Evolutionary conservation across 2,113 vertebrate genomes (phyloP).

Genomic region (Corapipo altera): DNA sequence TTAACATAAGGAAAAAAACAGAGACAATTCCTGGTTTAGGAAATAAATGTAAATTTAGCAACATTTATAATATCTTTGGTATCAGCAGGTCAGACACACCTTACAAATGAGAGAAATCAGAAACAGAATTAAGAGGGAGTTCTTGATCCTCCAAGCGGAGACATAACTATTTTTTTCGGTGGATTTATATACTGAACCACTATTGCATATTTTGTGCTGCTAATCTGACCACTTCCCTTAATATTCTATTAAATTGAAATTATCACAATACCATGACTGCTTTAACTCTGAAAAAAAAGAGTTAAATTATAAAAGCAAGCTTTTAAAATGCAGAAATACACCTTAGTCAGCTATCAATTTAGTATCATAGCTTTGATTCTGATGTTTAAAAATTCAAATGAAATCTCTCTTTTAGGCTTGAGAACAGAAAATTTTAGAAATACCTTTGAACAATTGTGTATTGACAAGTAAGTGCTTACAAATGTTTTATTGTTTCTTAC

Average conservation of each 20-base stretch:
- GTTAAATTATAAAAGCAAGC: neutral
- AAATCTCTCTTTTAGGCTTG: neutral
- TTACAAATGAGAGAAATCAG: neutral
- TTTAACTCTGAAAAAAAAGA: neutral
- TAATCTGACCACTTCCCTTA: neutral
- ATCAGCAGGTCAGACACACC: neutral
- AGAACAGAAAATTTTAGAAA: neutral
- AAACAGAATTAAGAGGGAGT: neutral
- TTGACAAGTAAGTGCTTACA: neutral
- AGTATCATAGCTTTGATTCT: neutral
- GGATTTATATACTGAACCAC: neutral
- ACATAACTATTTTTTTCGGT: neutral
- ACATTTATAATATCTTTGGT: neutral
- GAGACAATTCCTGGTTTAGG: neutral
- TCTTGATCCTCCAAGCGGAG: neutral
- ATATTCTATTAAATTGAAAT: neutral
- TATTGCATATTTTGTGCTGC: neutral
- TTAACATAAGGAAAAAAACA: neutral
- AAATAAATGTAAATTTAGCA: neutral
- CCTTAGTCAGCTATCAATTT: neutral
- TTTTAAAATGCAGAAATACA: neutral
- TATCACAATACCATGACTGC: neutral
- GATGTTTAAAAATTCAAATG: neutral
- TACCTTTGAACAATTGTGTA: neutral
- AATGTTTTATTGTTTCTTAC: neutral